Conservation (phyloP, 2,888 invertebrate genomes). For the Polietes domitor region DNA sequence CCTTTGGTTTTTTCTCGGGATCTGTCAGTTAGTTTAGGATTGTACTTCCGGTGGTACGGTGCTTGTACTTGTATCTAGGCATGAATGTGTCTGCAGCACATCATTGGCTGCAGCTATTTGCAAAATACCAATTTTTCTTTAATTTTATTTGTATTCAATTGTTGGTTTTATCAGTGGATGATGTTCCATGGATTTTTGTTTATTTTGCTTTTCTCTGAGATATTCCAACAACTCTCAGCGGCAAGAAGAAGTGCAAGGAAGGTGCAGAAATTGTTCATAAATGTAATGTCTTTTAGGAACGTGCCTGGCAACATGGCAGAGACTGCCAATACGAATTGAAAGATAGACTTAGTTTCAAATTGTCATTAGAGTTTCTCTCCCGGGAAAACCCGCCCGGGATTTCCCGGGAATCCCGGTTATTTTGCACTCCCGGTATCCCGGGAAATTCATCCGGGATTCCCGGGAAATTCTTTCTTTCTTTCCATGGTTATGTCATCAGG, state of each 20-base stretch:
- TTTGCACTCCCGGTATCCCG: too few species aligned
- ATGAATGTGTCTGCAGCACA: background rate
- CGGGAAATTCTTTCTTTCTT: too few species aligned
- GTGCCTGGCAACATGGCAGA: conserved; percentile 2
- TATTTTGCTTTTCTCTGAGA: conserved; percentile 5
- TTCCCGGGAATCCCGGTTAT: too few species aligned
- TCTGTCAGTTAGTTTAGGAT: conserved; percentile 37
- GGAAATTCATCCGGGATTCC: too few species aligned
- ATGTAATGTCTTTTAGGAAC: conserved; percentile 8
- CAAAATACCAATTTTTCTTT: conserved; percentile 29
- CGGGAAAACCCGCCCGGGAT: too few species aligned
- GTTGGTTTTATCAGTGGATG: conserved; percentile 9
- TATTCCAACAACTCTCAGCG: background rate
- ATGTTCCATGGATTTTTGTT: conserved; percentile 24
- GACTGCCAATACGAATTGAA: too few species aligned
- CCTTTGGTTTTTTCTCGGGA: conserved; percentile 36
- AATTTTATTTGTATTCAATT: conserved; percentile 51
- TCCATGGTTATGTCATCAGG: too few species aligned
- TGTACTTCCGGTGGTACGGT: conserved; percentile 49
- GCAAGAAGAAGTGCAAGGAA: background rate
- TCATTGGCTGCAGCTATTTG: conserved; percentile 25
- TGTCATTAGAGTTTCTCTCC: too few species aligned
- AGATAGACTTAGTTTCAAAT: too few species aligned
- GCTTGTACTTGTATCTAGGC: background rate
- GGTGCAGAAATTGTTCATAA: conserved; percentile 7